Evolutionary conservation across 2,797 vertebrate genomes (phyloP).

Genomic region (Anniella stebbinsi): DNA sequence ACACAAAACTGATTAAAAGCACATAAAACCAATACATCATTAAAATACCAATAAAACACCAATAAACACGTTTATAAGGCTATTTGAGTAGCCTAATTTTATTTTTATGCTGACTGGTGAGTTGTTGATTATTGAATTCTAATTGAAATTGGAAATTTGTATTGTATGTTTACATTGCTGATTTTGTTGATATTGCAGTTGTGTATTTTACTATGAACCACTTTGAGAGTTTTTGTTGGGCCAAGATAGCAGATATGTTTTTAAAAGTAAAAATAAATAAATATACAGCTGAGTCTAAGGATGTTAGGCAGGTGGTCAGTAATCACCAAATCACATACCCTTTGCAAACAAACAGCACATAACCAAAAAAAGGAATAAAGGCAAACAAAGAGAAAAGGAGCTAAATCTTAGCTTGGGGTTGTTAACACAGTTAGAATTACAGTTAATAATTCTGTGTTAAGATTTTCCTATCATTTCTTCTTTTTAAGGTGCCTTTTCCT

Average conservation of each 20-base stretch:
- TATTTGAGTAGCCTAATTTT: not conserved
- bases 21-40: no score
- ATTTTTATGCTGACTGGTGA: not conserved
- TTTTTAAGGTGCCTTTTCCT: no score
- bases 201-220: not conserved
- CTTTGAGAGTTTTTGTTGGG: not conserved
- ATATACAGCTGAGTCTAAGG: not conserved
- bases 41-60: no score
- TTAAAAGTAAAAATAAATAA: not conserved
- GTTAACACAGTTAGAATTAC: not conserved
- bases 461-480: not conserved
- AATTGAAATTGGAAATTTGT: not conserved
- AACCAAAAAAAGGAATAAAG: not conserved
- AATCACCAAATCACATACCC: not conserved
- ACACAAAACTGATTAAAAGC: no score
- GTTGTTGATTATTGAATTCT: not conserved
- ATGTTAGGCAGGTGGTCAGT: not conserved
- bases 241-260: not conserved
- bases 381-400: not conserved
- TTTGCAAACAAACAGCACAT: no score
- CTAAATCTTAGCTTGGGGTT: not conserved
- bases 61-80: not conserved
- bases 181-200: not conserved
- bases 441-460: not conserved
- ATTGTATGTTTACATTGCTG: not conserved